Conservation (phyloP, 1,140 invertebrate species). For the Zaprionus tsacasi region DNA sequence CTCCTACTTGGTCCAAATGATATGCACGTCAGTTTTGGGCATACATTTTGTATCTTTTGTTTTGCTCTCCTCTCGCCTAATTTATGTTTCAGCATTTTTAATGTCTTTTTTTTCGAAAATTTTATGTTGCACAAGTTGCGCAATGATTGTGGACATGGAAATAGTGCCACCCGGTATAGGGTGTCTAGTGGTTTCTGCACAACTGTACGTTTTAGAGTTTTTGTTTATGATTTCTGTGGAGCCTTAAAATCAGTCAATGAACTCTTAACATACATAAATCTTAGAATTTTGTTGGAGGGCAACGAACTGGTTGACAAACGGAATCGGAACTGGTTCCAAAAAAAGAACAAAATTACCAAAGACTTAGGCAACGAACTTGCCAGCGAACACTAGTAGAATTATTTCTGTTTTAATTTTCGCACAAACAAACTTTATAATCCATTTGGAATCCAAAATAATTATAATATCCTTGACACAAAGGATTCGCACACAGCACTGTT, state of each 20-base stretch:
- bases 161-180: background rate
- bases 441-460: constrained; percentile 20
- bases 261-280: background rate
- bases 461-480: constrained; percentile 34
- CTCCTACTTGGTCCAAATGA: constrained; percentile 36
- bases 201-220: constrained; percentile 9
- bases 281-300: background rate
- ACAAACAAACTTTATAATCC: constrained; percentile 18
- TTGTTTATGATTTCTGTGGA: background rate
- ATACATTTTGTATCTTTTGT: constrained; percentile 53
- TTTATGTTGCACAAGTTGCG: constrained; percentile 45
- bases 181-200: background rate
- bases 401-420: background rate
- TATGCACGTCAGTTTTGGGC: constrained; percentile 40
- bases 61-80: constrained; percentile 21
- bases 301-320: background rate
- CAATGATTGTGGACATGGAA: constrained; percentile 23
- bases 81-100: constrained; percentile 34
- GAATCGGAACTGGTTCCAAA: background rate
- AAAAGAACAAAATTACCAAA: constrained; percentile 37
- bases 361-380: constrained; percentile 47
- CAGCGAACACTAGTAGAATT: constrained; percentile 6
- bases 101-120: constrained; percentile 10
- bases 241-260: background rate
- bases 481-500: constrained; percentile 33